Conservation (phyloP, 2,888 invertebrate genomes). For the Ligdia adustata region DNA sequence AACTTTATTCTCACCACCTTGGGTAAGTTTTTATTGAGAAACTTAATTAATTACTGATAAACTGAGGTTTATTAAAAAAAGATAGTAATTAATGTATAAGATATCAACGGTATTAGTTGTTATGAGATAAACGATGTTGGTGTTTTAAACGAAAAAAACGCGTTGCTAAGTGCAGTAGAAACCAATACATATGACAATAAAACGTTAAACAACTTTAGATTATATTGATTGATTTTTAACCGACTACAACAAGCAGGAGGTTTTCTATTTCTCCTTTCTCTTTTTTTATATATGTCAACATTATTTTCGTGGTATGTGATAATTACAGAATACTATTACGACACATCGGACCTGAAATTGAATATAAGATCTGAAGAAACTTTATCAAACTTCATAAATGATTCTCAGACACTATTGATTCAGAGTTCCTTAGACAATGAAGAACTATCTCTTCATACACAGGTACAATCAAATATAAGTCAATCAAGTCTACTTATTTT, state of each 20-base stretch:
- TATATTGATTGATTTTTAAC: too few species aligned
- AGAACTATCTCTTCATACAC: conserved; percentile 50
- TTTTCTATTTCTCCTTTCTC: background rate
- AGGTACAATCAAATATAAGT: conserved; percentile 40
- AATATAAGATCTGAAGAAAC: conserved; percentile 56
- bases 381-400: conserved; percentile 68
- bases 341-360: conserved; percentile 45
- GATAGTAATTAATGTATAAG: too few species aligned
- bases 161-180: too few species aligned
- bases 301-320: too few species aligned
- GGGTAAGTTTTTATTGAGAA: conserved; percentile 22
- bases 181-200: too few species aligned
- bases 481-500: background rate
- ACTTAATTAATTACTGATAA: background rate
- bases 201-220: too few species aligned
- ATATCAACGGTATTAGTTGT: too few species aligned
- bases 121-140: too few species aligned
- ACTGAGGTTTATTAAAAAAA: background rate
- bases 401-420: conserved; percentile 62
- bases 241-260: too few species aligned
- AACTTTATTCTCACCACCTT: conserved; percentile 28
- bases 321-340: conserved; percentile 68
- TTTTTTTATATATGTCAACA: background rate
- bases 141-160: too few species aligned
- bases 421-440: conserved; percentile 53